Evolutionary conservation across 2,888 invertebrate species (phyloP).

Genomic region (Eledone cirrhosa): DNA sequence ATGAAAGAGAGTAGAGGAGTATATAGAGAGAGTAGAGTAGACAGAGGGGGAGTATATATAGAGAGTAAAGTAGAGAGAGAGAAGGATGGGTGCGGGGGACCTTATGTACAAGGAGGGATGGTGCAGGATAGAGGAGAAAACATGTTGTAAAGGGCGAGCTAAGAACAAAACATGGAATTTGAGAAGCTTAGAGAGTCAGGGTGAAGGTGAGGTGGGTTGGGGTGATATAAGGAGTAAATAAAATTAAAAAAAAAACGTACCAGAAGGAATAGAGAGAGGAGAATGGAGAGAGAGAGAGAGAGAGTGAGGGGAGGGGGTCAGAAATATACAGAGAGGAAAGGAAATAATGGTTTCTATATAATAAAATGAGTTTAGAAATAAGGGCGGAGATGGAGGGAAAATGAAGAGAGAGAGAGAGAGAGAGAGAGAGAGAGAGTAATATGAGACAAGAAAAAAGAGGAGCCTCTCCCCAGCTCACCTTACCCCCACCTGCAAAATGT

Average conservation of each 20-base stretch:
- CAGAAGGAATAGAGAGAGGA: too few species aligned
- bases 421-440: neutral
- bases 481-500: too few species aligned
- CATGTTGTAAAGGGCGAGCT: neutral
- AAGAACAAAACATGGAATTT: neutral
- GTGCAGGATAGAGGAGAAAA: neutral
- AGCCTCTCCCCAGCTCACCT: too few species aligned
- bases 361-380: too few species aligned
- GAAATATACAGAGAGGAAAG: neutral
- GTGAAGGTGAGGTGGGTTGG: neutral
- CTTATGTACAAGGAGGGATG: neutral
- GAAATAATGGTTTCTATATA: neutral
- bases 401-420: neutral
- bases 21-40: too few species aligned
- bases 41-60: neutral
- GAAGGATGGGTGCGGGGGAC: neutral
- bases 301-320: too few species aligned
- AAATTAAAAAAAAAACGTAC: neutral
- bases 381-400: neutral
- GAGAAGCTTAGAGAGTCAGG: neutral
- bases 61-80: neutral
- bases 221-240: neutral
- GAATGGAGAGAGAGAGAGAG: neutral
- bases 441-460: neutral
- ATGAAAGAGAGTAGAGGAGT: neutral